Percentiles rank a stretch among this genome's conserved stretches.
These are phyloP conservation scores for Anoplius nigerrimus DNA, from an alignment of 2,888 invertebrate species.

Conservation along the genomic window DNA sequence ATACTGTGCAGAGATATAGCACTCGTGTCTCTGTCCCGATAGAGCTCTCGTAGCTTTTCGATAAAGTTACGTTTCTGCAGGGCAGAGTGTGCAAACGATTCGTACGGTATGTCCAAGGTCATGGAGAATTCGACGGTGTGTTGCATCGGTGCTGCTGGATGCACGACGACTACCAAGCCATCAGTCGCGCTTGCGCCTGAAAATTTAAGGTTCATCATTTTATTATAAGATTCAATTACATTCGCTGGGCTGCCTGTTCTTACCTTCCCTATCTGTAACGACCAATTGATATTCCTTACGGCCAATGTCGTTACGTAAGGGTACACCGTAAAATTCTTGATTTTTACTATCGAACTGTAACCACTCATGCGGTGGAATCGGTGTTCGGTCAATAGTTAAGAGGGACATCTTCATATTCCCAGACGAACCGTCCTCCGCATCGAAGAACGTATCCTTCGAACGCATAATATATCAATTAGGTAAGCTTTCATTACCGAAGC, in stretches of 20 bases:
- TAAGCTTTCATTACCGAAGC: too few relatives aligned
- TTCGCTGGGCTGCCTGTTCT: neutral
- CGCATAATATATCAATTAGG: neutral
- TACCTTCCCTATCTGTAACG: conserved; percentile 66
- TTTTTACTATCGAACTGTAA: conserved; percentile 92
- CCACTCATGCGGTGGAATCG: conserved; percentile 85
- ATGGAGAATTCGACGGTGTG: conserved; percentile 89
- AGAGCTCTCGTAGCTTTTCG: conserved; percentile 86
- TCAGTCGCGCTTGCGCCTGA: conserved; percentile 82
- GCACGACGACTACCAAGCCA: conserved; percentile 86
- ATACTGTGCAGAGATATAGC: conserved; percentile 86
- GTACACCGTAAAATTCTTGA: conserved; percentile 93
- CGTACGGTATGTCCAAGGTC: conserved; percentile 83
- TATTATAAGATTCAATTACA: neutral
- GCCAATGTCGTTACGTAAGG: conserved; percentile 83
- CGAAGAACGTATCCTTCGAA: conserved; percentile 89
- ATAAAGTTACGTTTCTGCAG: conserved; percentile 86
- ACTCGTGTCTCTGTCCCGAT: conserved; percentile 84
- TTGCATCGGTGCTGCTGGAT: conserved; percentile 79
- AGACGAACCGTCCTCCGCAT: conserved; percentile 89
- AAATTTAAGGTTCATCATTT: conserved; percentile 17
- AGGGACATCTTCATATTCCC: conserved; percentile 84
- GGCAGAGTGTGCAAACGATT: conserved; percentile 83
- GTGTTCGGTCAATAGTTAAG: conserved; percentile 83
- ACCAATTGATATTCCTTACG: conserved; percentile 87